Evolutionary conservation across 2,797 vertebrate genomes (phyloP).

Genomic region (Halcyon smyrnensis): DNA sequence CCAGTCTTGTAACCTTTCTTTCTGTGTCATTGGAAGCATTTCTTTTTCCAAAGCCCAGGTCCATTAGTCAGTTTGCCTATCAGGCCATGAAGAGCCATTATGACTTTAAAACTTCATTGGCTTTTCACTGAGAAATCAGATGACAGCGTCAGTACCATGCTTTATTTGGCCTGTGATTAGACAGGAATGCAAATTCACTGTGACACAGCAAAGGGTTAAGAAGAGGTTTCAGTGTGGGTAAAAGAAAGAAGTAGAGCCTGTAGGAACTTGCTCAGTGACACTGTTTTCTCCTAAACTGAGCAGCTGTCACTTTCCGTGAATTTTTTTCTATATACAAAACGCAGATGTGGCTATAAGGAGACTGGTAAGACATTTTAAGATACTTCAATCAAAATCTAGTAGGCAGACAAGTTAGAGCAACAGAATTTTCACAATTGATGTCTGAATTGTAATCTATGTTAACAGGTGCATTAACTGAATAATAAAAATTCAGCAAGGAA

Average conservation of each 20-base stretch:
- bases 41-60: neutral
- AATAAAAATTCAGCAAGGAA: neutral
- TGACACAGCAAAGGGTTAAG: neutral
- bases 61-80: neutral
- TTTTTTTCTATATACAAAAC: neutral
- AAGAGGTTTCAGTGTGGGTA: neutral
- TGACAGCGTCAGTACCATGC: neutral
- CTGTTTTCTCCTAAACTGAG: neutral
- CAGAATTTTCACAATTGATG: neutral
- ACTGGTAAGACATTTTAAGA: neutral
- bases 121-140: neutral
- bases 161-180: neutral
- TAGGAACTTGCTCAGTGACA: neutral
- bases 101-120: neutral
- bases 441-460: neutral
- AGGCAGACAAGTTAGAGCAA: neutral
- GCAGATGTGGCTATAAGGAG: neutral
- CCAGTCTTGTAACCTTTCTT: neutral
- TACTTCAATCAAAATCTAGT: neutral
- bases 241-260: neutral
- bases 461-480: neutral
- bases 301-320: neutral
- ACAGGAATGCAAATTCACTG: neutral
- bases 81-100: neutral
- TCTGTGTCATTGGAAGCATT: neutral